These are phyloP conservation scores for Noctua janthe DNA, from an alignment of 2,888 invertebrate genomes.

Conservation along the genomic window DNA sequence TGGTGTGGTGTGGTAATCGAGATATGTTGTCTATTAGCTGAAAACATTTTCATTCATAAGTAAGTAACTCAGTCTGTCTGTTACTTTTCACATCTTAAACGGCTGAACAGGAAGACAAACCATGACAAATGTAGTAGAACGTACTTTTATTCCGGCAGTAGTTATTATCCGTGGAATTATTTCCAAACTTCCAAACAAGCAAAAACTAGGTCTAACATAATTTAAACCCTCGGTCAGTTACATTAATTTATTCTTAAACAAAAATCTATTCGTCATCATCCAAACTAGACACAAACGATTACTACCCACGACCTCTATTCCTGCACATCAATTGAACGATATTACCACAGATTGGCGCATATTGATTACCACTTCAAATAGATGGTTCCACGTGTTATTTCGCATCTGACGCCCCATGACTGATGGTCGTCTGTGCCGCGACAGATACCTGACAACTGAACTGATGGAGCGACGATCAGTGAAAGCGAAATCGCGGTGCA, in stretches of 20 bases:
- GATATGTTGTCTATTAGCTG: not conserved
- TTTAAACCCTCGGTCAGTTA: not conserved
- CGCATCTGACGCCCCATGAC: constrained; percentile 57
- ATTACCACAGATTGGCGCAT: constrained; percentile 49
- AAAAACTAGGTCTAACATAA: not conserved
- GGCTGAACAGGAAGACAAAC: not conserved
- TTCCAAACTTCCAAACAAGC: not conserved
- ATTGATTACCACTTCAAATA: constrained; percentile 63
- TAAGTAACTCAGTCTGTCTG: not conserved
- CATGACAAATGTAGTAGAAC: not conserved
- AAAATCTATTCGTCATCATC: not conserved
- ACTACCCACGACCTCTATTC: not conserved
- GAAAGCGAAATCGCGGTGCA: constrained; percentile 61
- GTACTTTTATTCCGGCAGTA: not conserved
- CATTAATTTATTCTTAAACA: not conserved
- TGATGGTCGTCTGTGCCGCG: constrained; percentile 52
- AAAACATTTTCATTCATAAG: not conserved
- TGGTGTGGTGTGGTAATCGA: not conserved
- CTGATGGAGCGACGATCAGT: constrained; percentile 67
- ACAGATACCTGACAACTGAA: constrained; percentile 62
- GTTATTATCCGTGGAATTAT: not conserved
- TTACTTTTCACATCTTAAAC: not conserved
- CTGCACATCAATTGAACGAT: constrained; percentile 31
- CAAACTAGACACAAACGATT: not conserved
- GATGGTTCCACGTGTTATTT: constrained; percentile 54